phyloP scores from a whole-genome alignment of 2,888 invertebrate genomes.

The Stenchaetothrips biformis region DNA sequence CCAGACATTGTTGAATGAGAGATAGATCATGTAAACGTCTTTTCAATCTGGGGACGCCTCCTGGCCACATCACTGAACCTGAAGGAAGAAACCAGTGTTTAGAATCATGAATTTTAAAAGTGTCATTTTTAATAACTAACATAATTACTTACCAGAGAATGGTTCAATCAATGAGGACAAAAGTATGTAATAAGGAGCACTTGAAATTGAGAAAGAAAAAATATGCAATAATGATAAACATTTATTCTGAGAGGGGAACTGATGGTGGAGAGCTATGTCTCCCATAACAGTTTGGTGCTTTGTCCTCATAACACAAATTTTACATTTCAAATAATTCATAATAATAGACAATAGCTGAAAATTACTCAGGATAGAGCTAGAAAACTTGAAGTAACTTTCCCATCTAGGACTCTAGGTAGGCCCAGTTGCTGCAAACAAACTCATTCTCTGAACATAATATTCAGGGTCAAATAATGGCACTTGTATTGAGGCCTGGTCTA shows the following conservation, averaged over 20 bases:
- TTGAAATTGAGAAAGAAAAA: neutral
- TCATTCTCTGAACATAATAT: too few species aligned
- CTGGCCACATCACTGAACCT: slow-evolving; percentile 15
- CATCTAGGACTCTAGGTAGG: too few species aligned
- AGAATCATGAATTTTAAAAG: neutral
- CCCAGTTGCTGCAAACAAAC: too few species aligned
- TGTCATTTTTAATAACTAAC: neutral
- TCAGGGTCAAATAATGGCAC: too few species aligned
- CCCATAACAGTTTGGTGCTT: too few species aligned
- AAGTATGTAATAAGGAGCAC: neutral
- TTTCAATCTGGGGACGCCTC: neutral
- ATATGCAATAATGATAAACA: neutral
- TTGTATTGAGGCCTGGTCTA: too few species aligned
- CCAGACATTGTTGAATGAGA: slow-evolving; percentile 7
- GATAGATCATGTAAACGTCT: neutral
- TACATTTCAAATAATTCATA: too few species aligned
- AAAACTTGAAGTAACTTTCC: too few species aligned
- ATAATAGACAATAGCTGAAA: too few species aligned
- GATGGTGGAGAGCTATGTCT: too few species aligned
- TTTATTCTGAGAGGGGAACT: neutral
- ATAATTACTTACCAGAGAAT: neutral
- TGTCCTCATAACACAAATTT: too few species aligned
- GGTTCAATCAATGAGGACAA: neutral
- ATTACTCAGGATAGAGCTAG: too few species aligned
- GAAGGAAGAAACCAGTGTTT: neutral